phyloP scores from a whole-genome alignment of 2,113 vertebrate genomes.

The Callochromis pleurospilus region DNA sequence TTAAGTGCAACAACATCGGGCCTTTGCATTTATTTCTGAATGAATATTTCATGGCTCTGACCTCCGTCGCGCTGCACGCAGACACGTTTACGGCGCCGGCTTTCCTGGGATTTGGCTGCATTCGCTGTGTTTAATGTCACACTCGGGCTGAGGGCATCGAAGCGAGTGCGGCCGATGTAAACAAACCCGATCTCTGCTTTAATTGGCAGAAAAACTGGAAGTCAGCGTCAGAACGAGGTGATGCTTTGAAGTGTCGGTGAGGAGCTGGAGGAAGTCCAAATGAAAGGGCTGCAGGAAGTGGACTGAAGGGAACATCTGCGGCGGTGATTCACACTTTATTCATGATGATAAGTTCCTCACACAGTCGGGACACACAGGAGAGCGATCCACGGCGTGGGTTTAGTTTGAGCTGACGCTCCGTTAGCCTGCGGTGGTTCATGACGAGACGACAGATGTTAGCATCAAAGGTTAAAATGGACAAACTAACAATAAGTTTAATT shows the following conservation, averaged over 20 bases:
- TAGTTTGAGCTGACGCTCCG: accelerated
- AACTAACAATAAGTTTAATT: not conserved
- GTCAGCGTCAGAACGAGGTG: not conserved
- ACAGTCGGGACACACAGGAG: not conserved
- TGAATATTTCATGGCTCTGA: not conserved
- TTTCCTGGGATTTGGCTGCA: not conserved
- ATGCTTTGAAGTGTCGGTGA: not conserved
- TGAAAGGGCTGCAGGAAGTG: not conserved
- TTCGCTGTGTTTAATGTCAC: not conserved
- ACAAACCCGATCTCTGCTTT: conserved; percentile 5
- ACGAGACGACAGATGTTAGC: not conserved
- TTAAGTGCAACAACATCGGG: not conserved
- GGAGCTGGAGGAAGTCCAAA: not conserved
- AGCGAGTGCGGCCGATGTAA: not conserved
- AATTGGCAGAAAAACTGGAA: conserved; percentile 29
- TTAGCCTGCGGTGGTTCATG: accelerated
- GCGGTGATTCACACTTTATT: not conserved
- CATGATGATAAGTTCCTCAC: not conserved
- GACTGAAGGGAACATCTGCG: not conserved
- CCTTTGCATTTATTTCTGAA: not conserved
- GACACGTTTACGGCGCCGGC: not conserved
- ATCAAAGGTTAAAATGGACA: not conserved
- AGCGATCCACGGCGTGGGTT: not conserved
- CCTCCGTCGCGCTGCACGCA: not conserved
- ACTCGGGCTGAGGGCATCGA: not conserved